phyloP scores from a whole-genome alignment of 2,113 vertebrate species.

The Ictidomys tridecemlineatus region DNA sequence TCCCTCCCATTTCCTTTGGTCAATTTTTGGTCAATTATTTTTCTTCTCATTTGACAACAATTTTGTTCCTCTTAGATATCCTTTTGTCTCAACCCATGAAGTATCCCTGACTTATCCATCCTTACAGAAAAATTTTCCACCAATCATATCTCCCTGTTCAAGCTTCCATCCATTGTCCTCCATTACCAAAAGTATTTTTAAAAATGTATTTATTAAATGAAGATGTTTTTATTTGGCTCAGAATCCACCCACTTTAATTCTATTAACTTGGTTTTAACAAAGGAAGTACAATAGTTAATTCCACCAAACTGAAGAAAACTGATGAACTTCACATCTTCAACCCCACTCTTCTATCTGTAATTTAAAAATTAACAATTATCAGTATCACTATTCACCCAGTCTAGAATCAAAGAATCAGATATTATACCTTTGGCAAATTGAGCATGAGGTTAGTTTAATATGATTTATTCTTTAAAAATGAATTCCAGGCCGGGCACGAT shows the following conservation, averaged over 20 bases:
- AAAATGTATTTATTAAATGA: neutral
- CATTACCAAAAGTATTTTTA: slow-evolving; percentile 16
- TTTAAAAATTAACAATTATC: neutral
- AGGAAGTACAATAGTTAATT: slow-evolving; percentile 44
- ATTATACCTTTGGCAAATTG: slow-evolving; percentile 42
- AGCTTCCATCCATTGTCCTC: neutral
- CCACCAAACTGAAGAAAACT: slow-evolving; percentile 1
- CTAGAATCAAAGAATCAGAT: slow-evolving; percentile 17
- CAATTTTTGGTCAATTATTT: neutral
- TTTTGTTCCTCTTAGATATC: neutral
- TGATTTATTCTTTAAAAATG: slow-evolving; percentile 17
- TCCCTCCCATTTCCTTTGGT: neutral
- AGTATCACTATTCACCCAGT: neutral
- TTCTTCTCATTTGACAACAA: neutral
- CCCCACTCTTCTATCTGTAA: neutral
- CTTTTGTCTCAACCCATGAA: neutral
- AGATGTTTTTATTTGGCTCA: slow-evolving; percentile 17
- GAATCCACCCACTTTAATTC: neutral
- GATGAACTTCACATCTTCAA: slow-evolving; percentile 8
- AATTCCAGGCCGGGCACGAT: neutral
- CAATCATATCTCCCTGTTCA: neutral
- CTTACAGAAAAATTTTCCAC: slow-evolving; percentile 25
- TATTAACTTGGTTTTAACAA: slow-evolving; percentile 1
- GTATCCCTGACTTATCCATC: neutral
- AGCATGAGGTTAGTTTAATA: neutral